Evolutionary conservation across 37 sponge, comb jelly and placozoan species (phyloP), one percentile per base, ranked within the genome.

Genomic region (Ephydatia muelleri): DNA sequence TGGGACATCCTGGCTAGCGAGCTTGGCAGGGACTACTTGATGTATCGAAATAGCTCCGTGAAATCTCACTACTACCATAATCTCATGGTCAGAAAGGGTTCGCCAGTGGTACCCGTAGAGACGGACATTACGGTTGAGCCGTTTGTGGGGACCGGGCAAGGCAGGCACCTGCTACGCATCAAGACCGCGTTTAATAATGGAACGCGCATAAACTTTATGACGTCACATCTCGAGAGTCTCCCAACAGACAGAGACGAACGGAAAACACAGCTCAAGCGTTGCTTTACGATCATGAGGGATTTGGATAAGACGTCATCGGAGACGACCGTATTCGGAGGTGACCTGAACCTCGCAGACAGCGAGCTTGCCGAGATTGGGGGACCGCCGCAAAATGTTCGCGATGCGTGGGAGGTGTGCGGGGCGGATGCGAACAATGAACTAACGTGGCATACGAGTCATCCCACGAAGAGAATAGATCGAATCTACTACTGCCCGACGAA

Each of bases 221-320:
- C 76, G 33, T 75, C 76, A 25, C 76, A 75, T 33, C 32, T 75
- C 5, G 76, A 75, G 35, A 75, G 76, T 38, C 30, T 75, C 3
- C 38, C 32, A 11, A 25, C 32, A 6, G 76, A 32, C 5, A 27
- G 35, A 5, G 36, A 75, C 4, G 76, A 75, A 38, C 32, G 76
- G 9, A 75, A 75, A 30, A 5, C 29, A 5, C 76, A 75, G 35
- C n/a, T 75, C 4, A 26, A 30, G 6, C 38, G 5, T 26, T 35
- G 38, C n/a, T 30, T 75, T 32, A 14, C 32, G 5, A 14, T 27
- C 5, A 75, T 75, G 76, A 32, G 3, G 36, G 76, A 75, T 25
- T 32, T 32, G 35, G 25, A 75, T 6, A 72, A 72, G 30, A 69
- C 3, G 28, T 25, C n/a, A 3, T 33, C 33, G 32, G 35, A 37